A percentile compares a stretch with the other conserved stretches of the same genome.
Conservation (phyloP, 2,888 invertebrate species). For the Romanomermis culicivorax region DNA sequence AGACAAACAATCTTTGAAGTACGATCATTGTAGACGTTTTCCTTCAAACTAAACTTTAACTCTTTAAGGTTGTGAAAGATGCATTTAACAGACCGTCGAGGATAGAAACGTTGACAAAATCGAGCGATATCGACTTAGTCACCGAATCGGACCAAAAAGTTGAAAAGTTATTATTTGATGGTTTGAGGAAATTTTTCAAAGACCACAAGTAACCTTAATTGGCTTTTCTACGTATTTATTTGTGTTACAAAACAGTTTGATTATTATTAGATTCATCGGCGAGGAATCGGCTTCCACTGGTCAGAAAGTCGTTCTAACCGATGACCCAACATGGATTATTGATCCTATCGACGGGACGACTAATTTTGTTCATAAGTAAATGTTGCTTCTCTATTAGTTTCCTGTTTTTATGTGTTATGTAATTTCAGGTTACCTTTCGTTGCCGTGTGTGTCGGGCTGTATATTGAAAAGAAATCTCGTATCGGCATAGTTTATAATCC, state of each 20-base stretch:
- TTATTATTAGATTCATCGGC: constrained; percentile 58
- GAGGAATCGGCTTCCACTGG: constrained; percentile 48
- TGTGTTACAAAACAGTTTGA: not conserved
- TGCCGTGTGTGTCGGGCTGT: constrained; percentile 25
- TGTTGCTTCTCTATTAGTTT: not conserved
- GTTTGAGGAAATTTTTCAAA: constrained; percentile 29
- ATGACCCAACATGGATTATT: constrained; percentile 86
- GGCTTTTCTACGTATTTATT: not conserved
- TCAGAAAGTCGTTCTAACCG: constrained; percentile 48
- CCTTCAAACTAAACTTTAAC: too few relatives aligned
- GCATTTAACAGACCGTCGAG: constrained; percentile 22
- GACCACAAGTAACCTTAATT: constrained; percentile 29
- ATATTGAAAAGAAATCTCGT: constrained; percentile 29
- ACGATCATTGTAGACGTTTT: too few relatives aligned
- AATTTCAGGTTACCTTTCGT: constrained; percentile 24
- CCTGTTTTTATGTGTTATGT: not conserved
- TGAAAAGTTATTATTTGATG: constrained; percentile 56
- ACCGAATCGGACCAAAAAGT: constrained; percentile 85
- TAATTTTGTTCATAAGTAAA: constrained; percentile 58
- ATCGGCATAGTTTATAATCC: constrained; percentile 80
- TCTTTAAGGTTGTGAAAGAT: constrained; percentile 10
- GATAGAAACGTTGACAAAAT: constrained; percentile 43
- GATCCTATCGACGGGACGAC: constrained; percentile 96
- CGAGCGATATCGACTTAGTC: constrained; percentile 61
- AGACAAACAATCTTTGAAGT: too few relatives aligned